A percentile compares a stretch with the other conserved stretches of the same genome.
Evolutionary conservation across 2,113 vertebrate genomes (phyloP).

Genomic region (Pardalotus punctatus): DNA sequence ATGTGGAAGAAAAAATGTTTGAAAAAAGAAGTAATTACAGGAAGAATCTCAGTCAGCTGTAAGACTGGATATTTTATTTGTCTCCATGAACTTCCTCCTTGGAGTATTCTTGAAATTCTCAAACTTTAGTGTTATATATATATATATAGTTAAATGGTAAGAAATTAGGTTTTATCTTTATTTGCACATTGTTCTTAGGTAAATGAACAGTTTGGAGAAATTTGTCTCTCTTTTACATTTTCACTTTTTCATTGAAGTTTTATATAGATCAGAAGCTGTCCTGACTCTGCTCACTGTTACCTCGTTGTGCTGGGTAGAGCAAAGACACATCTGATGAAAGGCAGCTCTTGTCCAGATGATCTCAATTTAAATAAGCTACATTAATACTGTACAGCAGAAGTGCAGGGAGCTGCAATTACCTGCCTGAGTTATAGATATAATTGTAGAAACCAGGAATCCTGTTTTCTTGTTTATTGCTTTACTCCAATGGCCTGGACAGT

Average conservation of each 20-base stretch:
- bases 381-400: neutral
- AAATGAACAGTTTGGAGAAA: neutral
- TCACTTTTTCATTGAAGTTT: neutral
- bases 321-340: neutral
- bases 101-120: neutral
- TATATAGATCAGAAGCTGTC: neutral
- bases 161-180: neutral
- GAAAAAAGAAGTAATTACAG: neutral
- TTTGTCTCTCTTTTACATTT: neutral
- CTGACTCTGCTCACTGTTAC: neutral
- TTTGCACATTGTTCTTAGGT: neutral
- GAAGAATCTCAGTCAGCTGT: neutral
- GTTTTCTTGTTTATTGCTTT: neutral
- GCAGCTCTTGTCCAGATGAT: neutral
- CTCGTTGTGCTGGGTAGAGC: neutral
- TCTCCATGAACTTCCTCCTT: neutral
- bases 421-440: neutral
- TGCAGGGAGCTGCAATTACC: neutral
- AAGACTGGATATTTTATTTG: neutral
- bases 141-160: neutral
- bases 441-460: neutral
- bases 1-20: neutral
- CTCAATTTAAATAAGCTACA: neutral
- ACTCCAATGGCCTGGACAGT: neutral
- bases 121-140: neutral